These are phyloP conservation scores for Panopea generosa DNA, from an alignment of 2,888 invertebrate species.

Conservation along the genomic window DNA sequence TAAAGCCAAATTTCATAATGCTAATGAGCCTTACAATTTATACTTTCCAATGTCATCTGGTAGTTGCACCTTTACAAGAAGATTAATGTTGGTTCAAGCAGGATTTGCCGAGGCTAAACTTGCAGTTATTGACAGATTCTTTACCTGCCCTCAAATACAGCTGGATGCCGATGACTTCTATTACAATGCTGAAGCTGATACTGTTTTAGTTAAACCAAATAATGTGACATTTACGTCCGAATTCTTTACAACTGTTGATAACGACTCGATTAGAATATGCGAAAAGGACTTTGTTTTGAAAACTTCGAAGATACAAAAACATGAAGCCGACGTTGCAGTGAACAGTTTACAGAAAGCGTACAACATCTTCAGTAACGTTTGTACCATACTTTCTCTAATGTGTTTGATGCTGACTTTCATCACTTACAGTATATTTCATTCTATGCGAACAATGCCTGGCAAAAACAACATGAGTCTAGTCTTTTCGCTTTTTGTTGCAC, in stretches of 20 bases:
- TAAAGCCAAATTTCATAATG: neutral
- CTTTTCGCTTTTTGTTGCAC: constrained; percentile 58
- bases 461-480: constrained; percentile 66
- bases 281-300: no score
- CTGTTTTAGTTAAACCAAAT: neutral
- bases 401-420: constrained; percentile 58
- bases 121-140: constrained; percentile 6
- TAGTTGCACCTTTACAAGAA: no score
- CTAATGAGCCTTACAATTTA: no score
- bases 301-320: no score
- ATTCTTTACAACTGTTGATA: no score
- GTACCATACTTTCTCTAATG: constrained; percentile 52
- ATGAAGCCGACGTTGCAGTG: no score
- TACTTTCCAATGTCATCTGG: no score
- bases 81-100: no score
- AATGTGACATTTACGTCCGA: neutral
- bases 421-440: constrained; percentile 60
- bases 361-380: constrained; percentile 28
- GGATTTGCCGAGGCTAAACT: no score
- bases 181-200: neutral
- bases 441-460: constrained; percentile 64
- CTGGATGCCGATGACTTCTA: neutral
- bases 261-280: no score
- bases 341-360: no score
- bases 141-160: constrained; percentile 19